Conservation (phyloP, 2,113 vertebrate species). For the Strigops habroptila region DNA sequence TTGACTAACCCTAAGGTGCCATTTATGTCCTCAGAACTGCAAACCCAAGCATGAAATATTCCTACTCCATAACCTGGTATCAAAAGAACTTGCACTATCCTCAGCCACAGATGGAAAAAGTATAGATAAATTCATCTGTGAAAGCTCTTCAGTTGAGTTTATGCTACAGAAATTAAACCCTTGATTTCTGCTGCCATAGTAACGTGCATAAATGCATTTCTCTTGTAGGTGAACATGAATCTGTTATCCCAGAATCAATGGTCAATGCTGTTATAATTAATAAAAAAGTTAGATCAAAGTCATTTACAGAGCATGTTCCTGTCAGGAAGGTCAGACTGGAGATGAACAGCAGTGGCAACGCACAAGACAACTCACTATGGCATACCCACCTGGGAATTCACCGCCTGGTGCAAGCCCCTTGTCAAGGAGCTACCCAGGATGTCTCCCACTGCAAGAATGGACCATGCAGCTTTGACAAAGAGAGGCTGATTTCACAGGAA, state of each 20-base stretch:
- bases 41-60: neutral
- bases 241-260: slow-evolving; percentile 40
- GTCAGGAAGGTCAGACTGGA: slow-evolving; percentile 44
- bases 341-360: neutral
- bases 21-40: neutral
- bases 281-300: slow-evolving; percentile 43
- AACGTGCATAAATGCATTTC: neutral
- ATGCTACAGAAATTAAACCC: neutral
- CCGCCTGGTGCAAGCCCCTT: slow-evolving; percentile 19
- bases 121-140: neutral
- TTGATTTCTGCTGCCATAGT: neutral
- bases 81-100: neutral
- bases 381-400: slow-evolving; percentile 75
- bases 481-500: neutral
- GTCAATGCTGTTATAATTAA: slow-evolving; percentile 70
- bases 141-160: neutral
- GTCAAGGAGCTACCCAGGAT: neutral
- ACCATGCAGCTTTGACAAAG: neutral
- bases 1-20: neutral
- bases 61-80: neutral
- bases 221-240: slow-evolving; percentile 47
- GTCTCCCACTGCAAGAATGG: neutral
- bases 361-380: slow-evolving; percentile 66
- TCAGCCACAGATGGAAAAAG: neutral
- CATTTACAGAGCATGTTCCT: slow-evolving; percentile 37